Evolutionary conservation across 2,888 invertebrate genomes (phyloP), one percentile per base, ranked within the genome.

Genomic region (Ferrisia virgata): DNA sequence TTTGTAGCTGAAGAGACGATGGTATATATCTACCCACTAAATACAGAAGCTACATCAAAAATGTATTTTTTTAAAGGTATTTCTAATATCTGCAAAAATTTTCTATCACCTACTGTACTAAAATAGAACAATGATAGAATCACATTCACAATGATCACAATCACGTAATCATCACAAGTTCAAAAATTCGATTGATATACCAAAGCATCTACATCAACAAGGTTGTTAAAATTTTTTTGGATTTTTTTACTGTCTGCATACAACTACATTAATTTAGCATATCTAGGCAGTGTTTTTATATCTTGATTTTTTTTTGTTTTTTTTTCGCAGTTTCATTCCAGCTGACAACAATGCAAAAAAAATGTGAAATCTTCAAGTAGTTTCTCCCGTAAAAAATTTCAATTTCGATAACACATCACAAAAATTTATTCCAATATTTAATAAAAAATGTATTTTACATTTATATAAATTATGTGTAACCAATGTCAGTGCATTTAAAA

Each of bases 331-430:
- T 3, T 72, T 18, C 72, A 64, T 64, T 64, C 28, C 64, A 72
- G 72, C 72, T 72, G 72, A 72, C 72, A 72, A 72, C 72, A 36
- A 36, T 72, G 72, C 72, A 72, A 72, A 72, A 58, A 64, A 72
- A 69, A 15, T 22, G 4, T 58, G 58, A 58, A 64, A 72, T 72
- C 72, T 72, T 72, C 72, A 72, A 72, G 72, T 72, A 72, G 72
- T 72, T 72, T 72, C 72, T 64, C 28, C 28, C 28, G 28, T 64
- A 18, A 25, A 28, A 72, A 72, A 36, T 8, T 33, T n/a, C n/a
- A n/a, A n/a, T n/a, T 33, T 72, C 72, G 72, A 72, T 72, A 72
- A 72, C 36, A 33, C 72, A 15, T 31, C 15, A 53, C 39, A 8
- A 11, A 25, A 64, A 25, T 33, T 72, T n/a, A 11, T 72, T 72